These are phyloP conservation scores for Drosophila mercatorum DNA, from an alignment of 2,888 invertebrate species.

Conservation along the genomic window DNA sequence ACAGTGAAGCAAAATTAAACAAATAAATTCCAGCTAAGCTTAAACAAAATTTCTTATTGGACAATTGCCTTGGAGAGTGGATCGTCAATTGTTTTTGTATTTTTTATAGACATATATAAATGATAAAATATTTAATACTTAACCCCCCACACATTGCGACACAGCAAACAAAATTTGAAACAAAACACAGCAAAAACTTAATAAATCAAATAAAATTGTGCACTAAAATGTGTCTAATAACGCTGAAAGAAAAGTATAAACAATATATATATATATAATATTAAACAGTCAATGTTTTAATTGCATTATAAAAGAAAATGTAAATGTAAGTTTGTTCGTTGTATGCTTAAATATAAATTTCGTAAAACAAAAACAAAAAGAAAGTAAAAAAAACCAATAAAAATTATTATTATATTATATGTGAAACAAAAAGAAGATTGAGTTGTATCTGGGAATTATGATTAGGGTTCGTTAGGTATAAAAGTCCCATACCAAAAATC, in stretches of 20 bases:
- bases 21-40: conserved; percentile 32
- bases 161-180: conserved; percentile 49
- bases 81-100: conserved; percentile 63
- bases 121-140: conserved; percentile 63
- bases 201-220: conserved; percentile 23
- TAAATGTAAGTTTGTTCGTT: conserved; percentile 76
- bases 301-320: conserved; percentile 75
- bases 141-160: conserved; percentile 46
- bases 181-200: conserved; percentile 10
- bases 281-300: conserved; percentile 79
- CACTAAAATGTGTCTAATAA: conserved; percentile 49
- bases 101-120: conserved; percentile 70
- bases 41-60: conserved; percentile 30
- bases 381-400: conserved; percentile 64
- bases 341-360: conserved; percentile 76
- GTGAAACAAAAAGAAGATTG: conserved; percentile 8
- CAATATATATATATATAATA: conserved; percentile 54
- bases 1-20: conserved; percentile 56
- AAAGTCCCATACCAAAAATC: too few relatives aligned
- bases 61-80: conserved; percentile 40
- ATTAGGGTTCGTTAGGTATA: too few relatives aligned
- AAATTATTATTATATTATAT: conserved; percentile 59
- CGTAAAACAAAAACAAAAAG: conserved; percentile 47
- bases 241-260: conserved; percentile 57
- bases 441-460: background rate